Base-by-base conservation (phyloP, 2,797 vertebrate genomes). In the Babyrousa celebensis region DNA sequence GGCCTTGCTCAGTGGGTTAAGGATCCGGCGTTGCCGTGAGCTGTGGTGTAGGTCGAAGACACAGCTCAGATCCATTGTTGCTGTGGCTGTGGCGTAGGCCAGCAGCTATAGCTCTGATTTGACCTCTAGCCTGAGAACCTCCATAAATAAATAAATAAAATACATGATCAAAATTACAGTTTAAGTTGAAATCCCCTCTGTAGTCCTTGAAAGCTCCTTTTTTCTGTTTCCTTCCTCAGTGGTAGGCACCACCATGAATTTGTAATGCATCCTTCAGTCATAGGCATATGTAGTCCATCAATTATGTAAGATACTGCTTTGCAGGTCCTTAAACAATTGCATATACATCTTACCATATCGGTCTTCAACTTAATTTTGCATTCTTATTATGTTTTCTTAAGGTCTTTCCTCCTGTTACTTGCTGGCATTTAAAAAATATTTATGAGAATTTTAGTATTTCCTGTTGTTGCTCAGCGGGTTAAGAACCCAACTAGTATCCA, bases 331-430 rank as follows among this genome's bases (percentile, higher is more conserved):
- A 68, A 77, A 60, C 27, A 65, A 29, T 40, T 94, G 56, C 9
- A 36, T 48, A 92, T 86, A 43, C 48, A 85, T n/a, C 60, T 95
- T 65, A 91, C 15, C n/a, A 3, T 68, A 75, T 80, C 18, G 20
- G 74, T 85, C 23, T 85, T 74, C 89, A 86, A 62, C 84, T 63
- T 86, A 82, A 79, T 83, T 91, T 90, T 86, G 91, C 62, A 65
- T 93, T 90, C 52, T 21, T 62, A 48, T 36, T 72, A 84, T 54
- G 18, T 60, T 56, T 83, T 91, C 62, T 75, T 60, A 12, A 92
- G 79, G 48, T 32, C 11, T 56, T 94, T 80, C 60, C 43, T 80
- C 84, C 62, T 89, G 3, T 43, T 36, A 88, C 10, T 72, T 68
- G 56, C 52, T 94, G 74, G 6, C 52, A 60, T 63, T 77, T 85